Conservation (phyloP, 1,140 invertebrate species). For the Fopius arisanus region DNA sequence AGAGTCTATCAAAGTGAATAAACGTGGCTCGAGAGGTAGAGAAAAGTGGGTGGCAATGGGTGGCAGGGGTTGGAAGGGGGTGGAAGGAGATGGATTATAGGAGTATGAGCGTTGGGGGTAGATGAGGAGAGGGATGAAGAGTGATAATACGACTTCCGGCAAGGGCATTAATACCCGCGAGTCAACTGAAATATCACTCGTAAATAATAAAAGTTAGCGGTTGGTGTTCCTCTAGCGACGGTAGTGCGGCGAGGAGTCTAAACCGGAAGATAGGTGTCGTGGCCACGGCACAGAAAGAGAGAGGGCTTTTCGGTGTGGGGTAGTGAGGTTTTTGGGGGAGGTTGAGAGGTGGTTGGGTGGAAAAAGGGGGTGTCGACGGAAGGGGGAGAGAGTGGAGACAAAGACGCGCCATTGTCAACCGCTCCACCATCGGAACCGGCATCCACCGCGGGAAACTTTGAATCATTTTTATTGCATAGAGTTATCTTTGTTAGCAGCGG, state of each 20-base stretch:
- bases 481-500: constrained; percentile 66
- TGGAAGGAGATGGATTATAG: background rate
- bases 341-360: background rate
- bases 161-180: constrained; percentile 22
- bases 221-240: constrained; percentile 55
- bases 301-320: constrained; percentile 38
- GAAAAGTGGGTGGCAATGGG: constrained; percentile 8
- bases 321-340: constrained; percentile 26
- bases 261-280: constrained; percentile 68
- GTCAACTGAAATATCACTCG: constrained; percentile 64
- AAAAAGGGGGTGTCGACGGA: constrained; percentile 19
- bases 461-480: constrained; percentile 68
- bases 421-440: constrained; percentile 65
- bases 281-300: constrained; percentile 43
- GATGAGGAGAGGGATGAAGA: background rate
- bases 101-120: background rate
- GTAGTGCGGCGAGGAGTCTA: constrained; percentile 58
- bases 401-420: constrained; percentile 66
- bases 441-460: constrained; percentile 67
- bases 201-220: constrained; percentile 67
- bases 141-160: constrained; percentile 36
- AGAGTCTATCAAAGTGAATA: background rate
- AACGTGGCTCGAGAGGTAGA: background rate
- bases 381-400: constrained; percentile 53
- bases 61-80: background rate